A percentile compares a stretch with the other conserved stretches of the same genome.
phyloP scores from a whole-genome alignment of 2,888 invertebrate species.

The Caenorhabditis sp. region DNA sequence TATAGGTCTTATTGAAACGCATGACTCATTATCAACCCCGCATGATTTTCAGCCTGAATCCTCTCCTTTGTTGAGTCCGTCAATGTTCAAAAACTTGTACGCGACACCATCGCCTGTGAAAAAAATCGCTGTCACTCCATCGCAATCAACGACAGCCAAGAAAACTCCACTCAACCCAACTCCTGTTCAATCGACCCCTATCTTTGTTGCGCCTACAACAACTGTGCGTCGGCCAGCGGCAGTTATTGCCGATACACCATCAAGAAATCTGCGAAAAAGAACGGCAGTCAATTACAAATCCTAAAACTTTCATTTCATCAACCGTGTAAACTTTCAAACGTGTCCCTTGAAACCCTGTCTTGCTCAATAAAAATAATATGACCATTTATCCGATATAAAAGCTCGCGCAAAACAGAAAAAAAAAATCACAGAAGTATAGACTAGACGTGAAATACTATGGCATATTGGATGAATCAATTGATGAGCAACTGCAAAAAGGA shows the following conservation, averaged over 20 bases:
- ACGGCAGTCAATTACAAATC: neutral
- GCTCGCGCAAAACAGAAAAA: neutral
- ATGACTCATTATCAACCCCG: neutral
- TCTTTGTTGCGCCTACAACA: neutral
- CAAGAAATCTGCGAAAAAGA: neutral
- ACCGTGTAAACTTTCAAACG: neutral
- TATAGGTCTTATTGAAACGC: neutral
- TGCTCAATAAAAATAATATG: neutral
- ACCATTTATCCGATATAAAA: neutral
- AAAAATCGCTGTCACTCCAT: neutral
- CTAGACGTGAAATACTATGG: no score
- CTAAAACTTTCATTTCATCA: neutral
- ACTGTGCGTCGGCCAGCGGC: neutral
- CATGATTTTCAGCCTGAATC: constrained; percentile 4
- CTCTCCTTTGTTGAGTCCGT: constrained; percentile 2
- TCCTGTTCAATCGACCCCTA: neutral
- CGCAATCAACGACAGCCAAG: neutral
- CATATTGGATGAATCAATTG: constrained; percentile 14
- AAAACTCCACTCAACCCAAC: neutral
- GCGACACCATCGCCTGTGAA: neutral
- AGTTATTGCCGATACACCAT: neutral
- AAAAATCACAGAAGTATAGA: no score
- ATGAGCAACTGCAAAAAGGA: constrained; percentile 28
- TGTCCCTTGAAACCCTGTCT: neutral
- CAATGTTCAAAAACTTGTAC: constrained; percentile 2